Conservation (phyloP, 1,140 invertebrate species). For the Polypedilum vanderplanki region DNA sequence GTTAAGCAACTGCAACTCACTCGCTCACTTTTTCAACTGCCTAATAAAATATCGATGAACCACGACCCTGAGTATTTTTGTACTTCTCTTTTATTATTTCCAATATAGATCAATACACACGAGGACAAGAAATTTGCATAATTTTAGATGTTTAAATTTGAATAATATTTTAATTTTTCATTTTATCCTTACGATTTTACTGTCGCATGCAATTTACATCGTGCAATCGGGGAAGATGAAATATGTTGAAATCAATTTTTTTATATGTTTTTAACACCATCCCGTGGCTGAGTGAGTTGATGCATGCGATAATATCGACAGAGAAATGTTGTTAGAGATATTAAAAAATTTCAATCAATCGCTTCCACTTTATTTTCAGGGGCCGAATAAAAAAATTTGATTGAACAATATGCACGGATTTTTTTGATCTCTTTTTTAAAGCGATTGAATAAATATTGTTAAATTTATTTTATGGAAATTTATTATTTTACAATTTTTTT, state of each 20-base stretch:
- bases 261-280: constrained; percentile 27
- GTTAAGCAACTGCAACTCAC: not conserved
- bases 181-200: constrained; percentile 1
- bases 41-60: not conserved
- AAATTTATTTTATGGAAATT: not conserved
- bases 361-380: not conserved
- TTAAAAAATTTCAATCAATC: constrained; percentile 14
- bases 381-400: not conserved
- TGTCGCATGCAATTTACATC: not conserved
- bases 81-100: constrained; percentile 3
- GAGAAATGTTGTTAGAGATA: not conserved
- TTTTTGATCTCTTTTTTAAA: constrained; percentile 13
- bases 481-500: not conserved
- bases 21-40: not conserved
- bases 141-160: constrained; percentile 21
- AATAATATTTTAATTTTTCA: constrained; percentile 29
- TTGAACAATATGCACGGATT: not conserved
- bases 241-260: constrained; percentile 7
- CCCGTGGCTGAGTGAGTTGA: not conserved
- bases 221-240: not conserved
- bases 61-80: constrained; percentile 4
- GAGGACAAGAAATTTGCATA: constrained; percentile 26
- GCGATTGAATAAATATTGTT: not conserved
- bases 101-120: constrained; percentile 18
- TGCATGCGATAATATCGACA: not conserved